Evolutionary conservation across 2,888 invertebrate genomes (phyloP), one percentile per base, ranked within the genome.

Genomic region (Philhelius pedissequus): DNA sequence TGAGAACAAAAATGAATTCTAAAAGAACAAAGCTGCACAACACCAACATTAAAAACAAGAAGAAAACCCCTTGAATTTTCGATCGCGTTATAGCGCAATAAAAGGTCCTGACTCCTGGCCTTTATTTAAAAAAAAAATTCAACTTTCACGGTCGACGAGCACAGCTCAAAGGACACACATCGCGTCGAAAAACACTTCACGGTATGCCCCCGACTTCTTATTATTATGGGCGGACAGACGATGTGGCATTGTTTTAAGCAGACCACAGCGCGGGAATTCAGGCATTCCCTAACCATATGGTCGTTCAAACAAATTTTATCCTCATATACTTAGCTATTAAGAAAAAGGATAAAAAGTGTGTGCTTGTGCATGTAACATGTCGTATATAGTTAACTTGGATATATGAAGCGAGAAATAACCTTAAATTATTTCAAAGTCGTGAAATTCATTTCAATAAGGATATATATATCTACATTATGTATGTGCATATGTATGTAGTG

Each of bases 231-330:
- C 50, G 50, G 79, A 64, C 56, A 73, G 70, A 78, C 73, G 56
- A 56, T 35, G 43, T 74, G 69, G 79, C 69, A 70, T 83, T 83
- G 79, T 83, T 83, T 83, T 76, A 83, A 83, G n/a, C 62, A 74
- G 83, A 69, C 74, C 79, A 82, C 50, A 82, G 74, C 83, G 83
- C 83, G 83, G 83, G 83, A 83, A 83, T 45, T 50, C 48, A 74
- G 13, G 74, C 64, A 77, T 66, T 78, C 48, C 30, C 13, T 27
- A 32, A 48, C 69, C 83, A 83, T 83, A 83, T 83, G 83, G 78
- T 83, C 79, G 30, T 32, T 32, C 11, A 2, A 48, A 48, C 18
- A 18, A 58, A 66, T 15, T 58, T 56, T 68, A 38, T 56, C 30
- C 30, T 56, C 3, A 5, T 4, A 25, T 5, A 4, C 15, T n/a